phyloP scores from a whole-genome alignment of 2,888 invertebrate genomes.

The Chrysotoxum bicinctum region DNA sequence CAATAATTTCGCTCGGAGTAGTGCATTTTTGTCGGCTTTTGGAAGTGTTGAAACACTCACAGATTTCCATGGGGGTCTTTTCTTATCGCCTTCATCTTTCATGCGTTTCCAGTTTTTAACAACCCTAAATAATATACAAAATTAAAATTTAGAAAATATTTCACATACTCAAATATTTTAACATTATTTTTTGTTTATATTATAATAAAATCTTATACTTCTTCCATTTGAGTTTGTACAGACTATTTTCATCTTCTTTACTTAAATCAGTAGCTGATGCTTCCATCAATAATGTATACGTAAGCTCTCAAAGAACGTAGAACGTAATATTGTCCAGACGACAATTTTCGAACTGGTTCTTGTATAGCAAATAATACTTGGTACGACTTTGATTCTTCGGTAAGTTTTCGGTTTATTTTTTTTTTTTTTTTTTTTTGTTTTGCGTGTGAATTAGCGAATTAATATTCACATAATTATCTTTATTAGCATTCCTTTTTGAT shows the following conservation, averaged over 20 bases:
- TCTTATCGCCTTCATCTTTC: constrained; percentile 79
- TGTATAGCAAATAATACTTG: not conserved
- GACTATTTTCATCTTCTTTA: constrained; percentile 19
- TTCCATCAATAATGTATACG: constrained; percentile 15
- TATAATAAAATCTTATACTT: constrained; percentile 29
- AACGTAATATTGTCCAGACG: not conserved
- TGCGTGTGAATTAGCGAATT: constrained; percentile 51
- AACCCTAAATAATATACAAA: constrained; percentile 73
- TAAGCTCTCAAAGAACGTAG: not conserved
- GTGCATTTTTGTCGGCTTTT: constrained; percentile 80
- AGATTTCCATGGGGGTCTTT: constrained; percentile 81
- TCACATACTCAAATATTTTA: constrained; percentile 7
- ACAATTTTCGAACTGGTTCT: constrained; percentile 36
- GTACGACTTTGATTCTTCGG: not conserved
- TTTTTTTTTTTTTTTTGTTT: too few relatives aligned
- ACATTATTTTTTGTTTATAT: not conserved
- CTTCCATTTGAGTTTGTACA: constrained; percentile 63
- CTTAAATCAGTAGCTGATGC: constrained; percentile 1
- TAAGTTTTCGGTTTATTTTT: not conserved
- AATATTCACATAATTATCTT: constrained; percentile 25
- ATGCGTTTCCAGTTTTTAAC: constrained; percentile 79
- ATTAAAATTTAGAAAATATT: not conserved
- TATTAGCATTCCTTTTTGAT: constrained; percentile 46
- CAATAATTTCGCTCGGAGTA: constrained; percentile 79
- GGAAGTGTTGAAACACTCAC: constrained; percentile 79